phyloP scores from a whole-genome alignment of 2,113 vertebrate genomes.

The Hiodon tergisus region DNA sequence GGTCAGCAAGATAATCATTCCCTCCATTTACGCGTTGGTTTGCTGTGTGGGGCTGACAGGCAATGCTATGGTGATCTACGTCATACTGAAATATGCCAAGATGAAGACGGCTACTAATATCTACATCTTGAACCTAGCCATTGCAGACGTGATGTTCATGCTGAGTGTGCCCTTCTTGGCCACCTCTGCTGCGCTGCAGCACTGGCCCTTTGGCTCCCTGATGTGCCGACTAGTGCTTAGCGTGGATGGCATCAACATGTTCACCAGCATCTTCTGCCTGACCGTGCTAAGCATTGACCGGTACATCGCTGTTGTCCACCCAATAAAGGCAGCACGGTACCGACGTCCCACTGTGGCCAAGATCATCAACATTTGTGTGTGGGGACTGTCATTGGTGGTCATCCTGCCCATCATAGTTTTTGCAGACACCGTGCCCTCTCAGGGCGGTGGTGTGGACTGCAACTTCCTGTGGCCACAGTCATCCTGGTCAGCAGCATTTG shows the following conservation, averaged over 20 bases:
- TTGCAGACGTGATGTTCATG: conserved; percentile 29
- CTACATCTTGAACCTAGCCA: conserved; percentile 32
- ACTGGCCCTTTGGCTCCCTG: conserved; percentile 44
- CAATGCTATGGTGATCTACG: conserved; percentile 44
- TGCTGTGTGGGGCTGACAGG: conserved; percentile 39
- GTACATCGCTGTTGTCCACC: conserved; percentile 41
- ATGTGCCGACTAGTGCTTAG: conserved; percentile 41
- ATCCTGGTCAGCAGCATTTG: conserved; percentile 37
- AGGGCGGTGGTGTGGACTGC: conserved; percentile 30
- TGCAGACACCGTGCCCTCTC: conserved; percentile 28
- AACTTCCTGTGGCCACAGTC: conserved; percentile 41
- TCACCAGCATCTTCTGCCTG: conserved; percentile 48
- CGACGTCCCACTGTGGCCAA: conserved; percentile 42
- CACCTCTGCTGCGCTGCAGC: conserved; percentile 33
- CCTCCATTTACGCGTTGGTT: conserved; percentile 39
- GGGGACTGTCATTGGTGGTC: conserved; percentile 42
- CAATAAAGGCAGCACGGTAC: conserved; percentile 38
- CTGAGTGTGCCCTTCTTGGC: conserved; percentile 40
- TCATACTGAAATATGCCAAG: conserved; percentile 42
- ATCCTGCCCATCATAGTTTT: conserved; percentile 43
- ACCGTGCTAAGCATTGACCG: conserved; percentile 40
- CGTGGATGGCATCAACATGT: conserved; percentile 44
- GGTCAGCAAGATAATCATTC: conserved; percentile 28
- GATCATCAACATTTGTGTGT: conserved; percentile 36
- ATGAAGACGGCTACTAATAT: conserved; percentile 36